Evolutionary conservation across 2,888 invertebrate genomes (phyloP).

Genomic region (Nycteola revayana): DNA sequence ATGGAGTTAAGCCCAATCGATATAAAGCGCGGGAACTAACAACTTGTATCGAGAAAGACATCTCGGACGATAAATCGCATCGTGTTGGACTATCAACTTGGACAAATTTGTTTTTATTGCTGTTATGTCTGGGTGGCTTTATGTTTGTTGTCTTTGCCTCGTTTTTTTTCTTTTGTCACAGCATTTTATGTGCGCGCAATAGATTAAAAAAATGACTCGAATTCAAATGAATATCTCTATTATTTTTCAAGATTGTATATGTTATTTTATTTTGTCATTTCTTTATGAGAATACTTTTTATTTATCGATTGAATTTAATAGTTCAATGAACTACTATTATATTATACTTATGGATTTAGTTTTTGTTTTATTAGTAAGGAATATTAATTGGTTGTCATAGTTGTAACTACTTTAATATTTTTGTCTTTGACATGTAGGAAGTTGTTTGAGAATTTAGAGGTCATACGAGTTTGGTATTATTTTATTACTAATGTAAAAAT

Average conservation of each 20-base stretch:
- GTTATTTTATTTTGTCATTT: too few species aligned
- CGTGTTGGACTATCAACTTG: conserved; percentile 61
- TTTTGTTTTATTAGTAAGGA: too few species aligned
- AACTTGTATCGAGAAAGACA: conserved; percentile 65
- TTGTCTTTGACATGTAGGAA: background rate
- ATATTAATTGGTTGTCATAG: too few species aligned
- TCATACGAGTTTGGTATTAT: too few species aligned
- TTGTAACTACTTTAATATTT: background rate
- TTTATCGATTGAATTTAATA: too few species aligned
- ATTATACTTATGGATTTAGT: too few species aligned
- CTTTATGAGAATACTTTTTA: too few species aligned
- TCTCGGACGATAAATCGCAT: conserved; percentile 72
- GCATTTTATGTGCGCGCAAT: conserved; percentile 28
- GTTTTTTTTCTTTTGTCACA: conserved; percentile 38
- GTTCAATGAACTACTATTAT: conserved; percentile 8
- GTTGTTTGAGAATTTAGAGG: background rate
- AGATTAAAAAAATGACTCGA: conserved; percentile 25
- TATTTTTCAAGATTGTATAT: too few species aligned
- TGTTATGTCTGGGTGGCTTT: conserved; percentile 75
- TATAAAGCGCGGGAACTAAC: conserved; percentile 42
- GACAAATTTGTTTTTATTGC: conserved; percentile 74
- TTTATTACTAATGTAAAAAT: too few species aligned
- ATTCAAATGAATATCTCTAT: conserved; percentile 36
- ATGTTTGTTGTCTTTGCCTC: conserved; percentile 47
- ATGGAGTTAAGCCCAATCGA: conserved; percentile 45